These are phyloP conservation scores for Parapristionchus giblindavisi DNA, from an alignment of 2,888 invertebrate genomes.

Conservation along the genomic window DNA sequence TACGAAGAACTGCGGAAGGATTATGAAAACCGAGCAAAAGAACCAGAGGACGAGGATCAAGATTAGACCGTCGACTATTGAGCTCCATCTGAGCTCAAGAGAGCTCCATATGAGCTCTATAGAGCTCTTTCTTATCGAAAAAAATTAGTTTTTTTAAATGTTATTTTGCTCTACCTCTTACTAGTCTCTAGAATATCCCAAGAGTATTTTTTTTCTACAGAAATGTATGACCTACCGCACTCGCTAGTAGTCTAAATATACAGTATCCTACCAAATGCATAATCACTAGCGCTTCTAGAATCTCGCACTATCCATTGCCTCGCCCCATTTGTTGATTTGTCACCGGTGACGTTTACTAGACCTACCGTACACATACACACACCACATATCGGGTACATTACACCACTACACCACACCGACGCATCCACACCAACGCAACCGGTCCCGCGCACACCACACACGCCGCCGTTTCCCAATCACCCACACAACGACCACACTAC, in stretches of 20 bases:
- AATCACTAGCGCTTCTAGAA: conserved; percentile 1
- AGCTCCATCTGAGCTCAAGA: not conserved
- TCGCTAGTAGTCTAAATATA: not conserved
- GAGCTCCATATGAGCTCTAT: not conserved
- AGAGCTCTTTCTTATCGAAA: conserved; percentile 1
- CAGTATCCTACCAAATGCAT: not conserved
- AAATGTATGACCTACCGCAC: no score
- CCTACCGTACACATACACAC: no score
- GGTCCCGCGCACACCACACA: not conserved
- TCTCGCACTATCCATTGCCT: not conserved
- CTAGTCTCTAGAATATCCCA: not conserved
- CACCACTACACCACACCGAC: not conserved
- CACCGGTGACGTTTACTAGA: no score
- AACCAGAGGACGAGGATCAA: conserved; percentile 37
- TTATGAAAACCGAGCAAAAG: conserved; percentile 33
- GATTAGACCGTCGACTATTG: conserved; percentile 19
- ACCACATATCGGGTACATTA: no score
- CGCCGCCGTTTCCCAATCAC: not conserved
- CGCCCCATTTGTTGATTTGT: no score
- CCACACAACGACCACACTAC: no score
- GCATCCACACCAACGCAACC: not conserved
- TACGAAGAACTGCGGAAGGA: conserved; percentile 37
- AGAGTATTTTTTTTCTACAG: not conserved
- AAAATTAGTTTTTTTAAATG: no score
- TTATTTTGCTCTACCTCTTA: no score